Evolutionary conservation across 2,888 invertebrate genomes (phyloP).

Genomic region (Epirrita christyi): DNA sequence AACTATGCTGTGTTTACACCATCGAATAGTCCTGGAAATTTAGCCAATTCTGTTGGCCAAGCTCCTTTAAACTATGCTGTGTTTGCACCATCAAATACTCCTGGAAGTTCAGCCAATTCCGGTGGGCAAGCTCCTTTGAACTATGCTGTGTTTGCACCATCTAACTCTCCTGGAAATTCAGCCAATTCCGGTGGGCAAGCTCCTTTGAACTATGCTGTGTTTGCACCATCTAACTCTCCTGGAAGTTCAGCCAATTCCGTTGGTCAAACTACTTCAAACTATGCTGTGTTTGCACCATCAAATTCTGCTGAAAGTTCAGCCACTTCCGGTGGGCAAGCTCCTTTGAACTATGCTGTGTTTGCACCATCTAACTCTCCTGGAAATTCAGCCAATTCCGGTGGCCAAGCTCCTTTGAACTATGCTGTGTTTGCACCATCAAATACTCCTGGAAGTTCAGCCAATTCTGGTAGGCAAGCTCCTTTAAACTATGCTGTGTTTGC

Average conservation of each 20-base stretch:
- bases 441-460: constrained; percentile 1
- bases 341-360: constrained; percentile 2
- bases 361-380: constrained; percentile 6
- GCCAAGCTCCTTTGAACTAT: constrained; percentile 9
- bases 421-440: neutral
- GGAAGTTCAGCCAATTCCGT: constrained; percentile 5
- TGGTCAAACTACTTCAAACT: constrained; percentile 10
- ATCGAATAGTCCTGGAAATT: neutral
- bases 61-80: neutral
- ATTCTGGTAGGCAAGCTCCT: neutral
- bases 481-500: constrained; percentile 1
- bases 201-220: constrained; percentile 1
- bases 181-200: neutral
- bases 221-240: constrained; percentile 2
- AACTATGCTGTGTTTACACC: neutral
- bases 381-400: constrained; percentile 3
- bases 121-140: neutral
- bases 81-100: constrained; percentile 1
- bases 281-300: neutral
- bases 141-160: neutral
- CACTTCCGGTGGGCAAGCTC: neutral
- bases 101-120: constrained; percentile 1
- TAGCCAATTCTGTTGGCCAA: neutral
- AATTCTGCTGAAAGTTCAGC: neutral
- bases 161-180: constrained; percentile 6